A percentile compares a stretch with the other conserved stretches of the same genome.
phyloP scores from a whole-genome alignment of 2,888 invertebrate genomes.

The Hypercompe scribonia region DNA sequence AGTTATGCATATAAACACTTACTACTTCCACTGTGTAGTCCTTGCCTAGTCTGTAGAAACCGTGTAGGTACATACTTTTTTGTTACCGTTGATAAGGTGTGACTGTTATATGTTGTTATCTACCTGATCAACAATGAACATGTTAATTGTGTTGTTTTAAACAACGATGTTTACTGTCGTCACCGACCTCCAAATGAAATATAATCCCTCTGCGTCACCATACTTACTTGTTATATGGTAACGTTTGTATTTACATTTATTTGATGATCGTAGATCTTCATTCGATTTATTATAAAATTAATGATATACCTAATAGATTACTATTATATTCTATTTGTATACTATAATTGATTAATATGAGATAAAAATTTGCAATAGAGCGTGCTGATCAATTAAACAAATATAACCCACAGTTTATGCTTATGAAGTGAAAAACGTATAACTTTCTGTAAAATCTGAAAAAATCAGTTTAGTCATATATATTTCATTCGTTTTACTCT shows the following conservation, averaged over 20 bases:
- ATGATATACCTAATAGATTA: no score
- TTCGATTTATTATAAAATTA: slow-evolving; percentile 1
- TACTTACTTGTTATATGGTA: slow-evolving; percentile 3
- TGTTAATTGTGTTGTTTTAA: slow-evolving; percentile 75
- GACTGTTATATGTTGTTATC: slow-evolving; percentile 71
- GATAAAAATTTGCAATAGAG: not conserved
- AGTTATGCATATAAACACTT: slow-evolving; percentile 7
- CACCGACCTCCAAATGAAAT: slow-evolving; percentile 56
- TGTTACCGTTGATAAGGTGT: slow-evolving; percentile 65
- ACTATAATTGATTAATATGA: no score
- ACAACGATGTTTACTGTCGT: slow-evolving; percentile 63
- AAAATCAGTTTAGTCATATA: not conserved
- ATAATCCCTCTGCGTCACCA: slow-evolving; percentile 51
- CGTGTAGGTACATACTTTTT: slow-evolving; percentile 5
- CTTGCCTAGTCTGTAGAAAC: not conserved
- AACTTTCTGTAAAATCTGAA: not conserved
- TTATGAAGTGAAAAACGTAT: not conserved
- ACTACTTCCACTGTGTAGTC: not conserved
- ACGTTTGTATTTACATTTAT: slow-evolving; percentile 21
- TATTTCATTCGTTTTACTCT: no score
- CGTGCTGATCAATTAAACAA: not conserved
- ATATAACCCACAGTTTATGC: not conserved
- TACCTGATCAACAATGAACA: slow-evolving; percentile 71
- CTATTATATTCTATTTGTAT: no score
- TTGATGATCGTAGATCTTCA: slow-evolving; percentile 12